Conservation (phyloP, 2,797 vertebrate genomes). For the Phyllotis vaccarum region DNA sequence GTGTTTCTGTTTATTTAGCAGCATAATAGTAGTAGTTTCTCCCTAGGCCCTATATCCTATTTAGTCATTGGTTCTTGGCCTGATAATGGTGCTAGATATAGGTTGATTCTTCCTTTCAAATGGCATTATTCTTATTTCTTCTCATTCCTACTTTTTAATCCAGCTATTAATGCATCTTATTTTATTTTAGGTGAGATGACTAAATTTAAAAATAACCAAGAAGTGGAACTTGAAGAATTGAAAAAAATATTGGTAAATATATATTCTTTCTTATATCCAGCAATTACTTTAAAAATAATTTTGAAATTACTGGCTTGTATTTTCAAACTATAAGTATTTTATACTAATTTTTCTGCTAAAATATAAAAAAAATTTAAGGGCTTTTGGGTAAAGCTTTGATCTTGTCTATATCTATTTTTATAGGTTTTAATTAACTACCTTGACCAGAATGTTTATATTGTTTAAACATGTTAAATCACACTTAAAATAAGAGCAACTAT, state of each 20-base stretch:
- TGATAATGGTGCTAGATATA: no score
- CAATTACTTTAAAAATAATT: constrained; percentile 70
- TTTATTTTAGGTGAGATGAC: constrained; percentile 89
- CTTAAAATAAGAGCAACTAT: constrained; percentile 53
- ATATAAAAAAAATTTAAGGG: constrained; percentile 54
- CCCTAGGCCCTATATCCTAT: neutral
- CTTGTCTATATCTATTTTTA: constrained; percentile 45
- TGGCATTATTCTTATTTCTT: constrained; percentile 4
- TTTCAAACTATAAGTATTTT: neutral
- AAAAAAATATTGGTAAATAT: constrained; percentile 90
- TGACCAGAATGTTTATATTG: constrained; percentile 12
- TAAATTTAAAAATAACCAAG: constrained; percentile 88
- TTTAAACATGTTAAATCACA: constrained; percentile 44
- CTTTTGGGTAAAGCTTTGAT: neutral
- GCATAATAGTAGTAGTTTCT: neutral
- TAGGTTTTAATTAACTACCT: constrained; percentile 10
- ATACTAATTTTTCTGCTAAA: constrained; percentile 56
- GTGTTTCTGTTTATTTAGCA: neutral
- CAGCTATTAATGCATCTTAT: constrained; percentile 71
- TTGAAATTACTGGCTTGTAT: constrained; percentile 19
- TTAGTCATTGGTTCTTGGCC: neutral
- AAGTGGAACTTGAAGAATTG: constrained; percentile 90
- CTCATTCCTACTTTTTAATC: constrained; percentile 42
- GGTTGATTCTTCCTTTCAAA: neutral
- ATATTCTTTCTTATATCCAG: constrained; percentile 53